Evolutionary conservation across 2,113 vertebrate species (phyloP).

Genomic region (Psittacula cyanocephala): DNA sequence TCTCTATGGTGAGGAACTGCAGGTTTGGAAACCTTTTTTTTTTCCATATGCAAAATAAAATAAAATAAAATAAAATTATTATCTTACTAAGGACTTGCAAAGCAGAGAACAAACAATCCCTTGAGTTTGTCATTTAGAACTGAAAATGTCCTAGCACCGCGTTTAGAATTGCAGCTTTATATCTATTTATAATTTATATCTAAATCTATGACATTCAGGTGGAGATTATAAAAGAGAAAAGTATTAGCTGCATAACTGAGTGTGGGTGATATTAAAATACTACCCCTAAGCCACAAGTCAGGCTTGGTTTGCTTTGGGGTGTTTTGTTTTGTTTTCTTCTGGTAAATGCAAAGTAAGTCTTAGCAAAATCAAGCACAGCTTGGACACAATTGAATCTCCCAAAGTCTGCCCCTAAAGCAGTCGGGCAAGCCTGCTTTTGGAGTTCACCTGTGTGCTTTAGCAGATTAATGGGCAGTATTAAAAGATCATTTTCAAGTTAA

Average conservation of each 20-base stretch:
- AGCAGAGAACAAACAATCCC: not conserved
- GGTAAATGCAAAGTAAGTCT: not conserved
- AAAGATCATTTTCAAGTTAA: constrained; percentile 43
- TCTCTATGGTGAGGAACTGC: not conserved
- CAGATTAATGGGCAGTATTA: not conserved
- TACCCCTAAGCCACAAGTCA: not conserved
- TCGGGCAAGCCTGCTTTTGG: not conserved
- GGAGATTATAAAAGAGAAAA: not conserved
- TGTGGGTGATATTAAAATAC: not conserved
- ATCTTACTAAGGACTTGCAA: not conserved
- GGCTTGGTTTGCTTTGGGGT: not conserved
- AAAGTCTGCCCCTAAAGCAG: not conserved
- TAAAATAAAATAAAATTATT: not conserved
- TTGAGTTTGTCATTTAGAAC: not conserved
- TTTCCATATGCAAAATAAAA: not conserved
- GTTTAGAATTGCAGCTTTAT: not conserved
- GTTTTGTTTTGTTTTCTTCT: not conserved
- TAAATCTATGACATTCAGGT: not conserved
- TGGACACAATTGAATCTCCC: not conserved
- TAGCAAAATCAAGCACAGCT: rapidly evolving
- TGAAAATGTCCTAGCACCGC: not conserved
- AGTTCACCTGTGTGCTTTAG: not conserved
- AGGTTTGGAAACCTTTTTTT: not conserved
- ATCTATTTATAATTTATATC: not conserved
- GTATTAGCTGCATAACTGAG: not conserved